These are phyloP conservation scores for Machaerirhynchus nigripectus DNA, from an alignment of 2,113 vertebrate genomes.

Conservation along the genomic window DNA sequence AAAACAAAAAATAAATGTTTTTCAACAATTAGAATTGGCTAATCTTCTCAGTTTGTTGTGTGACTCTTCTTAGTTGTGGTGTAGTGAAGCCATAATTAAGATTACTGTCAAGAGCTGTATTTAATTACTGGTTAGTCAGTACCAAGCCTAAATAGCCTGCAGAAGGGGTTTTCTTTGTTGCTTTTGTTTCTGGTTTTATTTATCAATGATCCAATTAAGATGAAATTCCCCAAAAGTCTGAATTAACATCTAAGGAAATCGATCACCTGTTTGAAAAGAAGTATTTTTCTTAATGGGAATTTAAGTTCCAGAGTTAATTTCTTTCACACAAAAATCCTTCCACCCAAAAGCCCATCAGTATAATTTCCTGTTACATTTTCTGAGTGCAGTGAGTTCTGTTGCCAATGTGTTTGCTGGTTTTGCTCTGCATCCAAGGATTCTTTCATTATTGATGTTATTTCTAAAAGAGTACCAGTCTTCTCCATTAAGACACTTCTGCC, in stretches of 20 bases:
- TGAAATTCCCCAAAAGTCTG: background rate
- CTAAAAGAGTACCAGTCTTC: slow-evolving; percentile 17
- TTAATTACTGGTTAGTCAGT: slow-evolving; percentile 57
- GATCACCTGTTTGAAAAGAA: background rate
- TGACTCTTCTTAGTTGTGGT: slow-evolving; percentile 24
- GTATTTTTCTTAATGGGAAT: background rate
- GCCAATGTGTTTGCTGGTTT: slow-evolving; percentile 41
- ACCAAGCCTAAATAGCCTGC: slow-evolving; percentile 42
- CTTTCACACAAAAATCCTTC: background rate
- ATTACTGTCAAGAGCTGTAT: slow-evolving; percentile 37
- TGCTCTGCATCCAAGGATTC: slow-evolving; percentile 31
- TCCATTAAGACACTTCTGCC: slow-evolving; percentile 43
- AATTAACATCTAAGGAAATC: background rate
- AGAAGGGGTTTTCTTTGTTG: background rate
- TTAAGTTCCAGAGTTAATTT: background rate
- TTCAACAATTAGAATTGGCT: slow-evolving; percentile 41
- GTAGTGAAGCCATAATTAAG: slow-evolving; percentile 30
- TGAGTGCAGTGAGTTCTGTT: background rate
- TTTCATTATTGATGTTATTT: slow-evolving; percentile 56
- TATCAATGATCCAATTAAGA: slow-evolving; percentile 9
- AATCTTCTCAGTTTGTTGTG: slow-evolving; percentile 27
- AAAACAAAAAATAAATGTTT: slow-evolving; percentile 28
- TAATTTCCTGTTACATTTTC: slow-evolving; percentile 20
- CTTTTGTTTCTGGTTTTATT: slow-evolving; percentile 29
- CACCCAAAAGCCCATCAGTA: background rate